Percentiles rank a stretch among this genome's conserved stretches.
These are phyloP conservation scores for Astreopora myriophthalma DNA, from an alignment of 64 coral and sea anemone genomes.

Conservation along the genomic window DNA sequence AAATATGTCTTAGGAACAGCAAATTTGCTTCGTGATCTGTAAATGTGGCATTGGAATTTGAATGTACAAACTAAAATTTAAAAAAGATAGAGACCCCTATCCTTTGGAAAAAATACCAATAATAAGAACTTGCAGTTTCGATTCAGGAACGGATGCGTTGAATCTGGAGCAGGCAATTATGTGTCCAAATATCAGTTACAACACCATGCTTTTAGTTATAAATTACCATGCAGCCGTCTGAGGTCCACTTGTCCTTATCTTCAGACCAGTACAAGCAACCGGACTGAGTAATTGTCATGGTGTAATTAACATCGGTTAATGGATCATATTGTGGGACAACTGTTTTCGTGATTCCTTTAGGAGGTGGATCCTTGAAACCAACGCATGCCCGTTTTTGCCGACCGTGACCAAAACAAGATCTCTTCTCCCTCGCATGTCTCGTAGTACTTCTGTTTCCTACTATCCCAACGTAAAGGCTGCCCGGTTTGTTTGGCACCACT, in stretches of 20 bases:
- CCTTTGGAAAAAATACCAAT: too few species aligned
- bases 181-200: too few species aligned
- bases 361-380: conserved; percentile 16
- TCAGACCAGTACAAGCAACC: conserved; percentile 56
- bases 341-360: neutral
- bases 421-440: neutral
- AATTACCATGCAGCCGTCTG: conserved; percentile 57
- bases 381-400: conserved; percentile 17
- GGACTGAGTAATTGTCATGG: conserved; percentile 20
- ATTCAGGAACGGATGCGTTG: too few species aligned
- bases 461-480: conserved; percentile 57
- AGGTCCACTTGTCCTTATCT: conserved; percentile 28
- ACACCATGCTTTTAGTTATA: too few species aligned
- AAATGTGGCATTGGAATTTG: too few species aligned
- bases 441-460: neutral
- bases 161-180: too few species aligned
- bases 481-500: conserved; percentile 24
- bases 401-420: conserved; percentile 11
- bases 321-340: neutral
- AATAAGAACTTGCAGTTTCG: too few species aligned
- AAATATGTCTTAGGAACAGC: too few species aligned
- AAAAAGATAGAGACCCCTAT: too few species aligned
- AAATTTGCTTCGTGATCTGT: too few species aligned
- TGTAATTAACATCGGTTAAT: conserved; percentile 8
- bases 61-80: too few species aligned